A percentile compares a stretch with the other conserved stretches of the same genome.
These are phyloP conservation scores for Anhinga anhinga DNA, from an alignment of 2,113 vertebrate species.

Conservation along the genomic window DNA sequence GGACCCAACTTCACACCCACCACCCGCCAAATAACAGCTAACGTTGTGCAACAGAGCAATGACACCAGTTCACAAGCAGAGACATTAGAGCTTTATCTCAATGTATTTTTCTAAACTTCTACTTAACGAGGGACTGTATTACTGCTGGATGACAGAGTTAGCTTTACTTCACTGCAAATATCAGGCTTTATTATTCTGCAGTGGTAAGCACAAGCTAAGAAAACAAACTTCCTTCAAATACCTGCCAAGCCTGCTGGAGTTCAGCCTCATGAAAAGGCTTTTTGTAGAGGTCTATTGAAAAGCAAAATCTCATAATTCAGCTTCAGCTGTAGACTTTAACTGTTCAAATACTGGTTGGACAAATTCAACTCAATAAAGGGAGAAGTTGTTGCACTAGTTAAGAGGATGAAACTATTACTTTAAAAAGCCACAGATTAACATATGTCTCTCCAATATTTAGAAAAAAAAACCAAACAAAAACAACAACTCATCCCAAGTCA, in stretches of 20 bases:
- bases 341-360: neutral
- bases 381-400: neutral
- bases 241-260: constrained; percentile 6
- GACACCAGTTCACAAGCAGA: neutral
- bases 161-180: neutral
- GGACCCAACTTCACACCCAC: neutral
- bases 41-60: neutral
- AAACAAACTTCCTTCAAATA: constrained; percentile 4
- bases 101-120: neutral
- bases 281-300: neutral
- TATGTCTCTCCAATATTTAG: too few relatives aligned
- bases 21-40: neutral
- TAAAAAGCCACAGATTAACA: neutral
- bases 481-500: neutral
- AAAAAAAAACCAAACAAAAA: too few relatives aligned
- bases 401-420: neutral
- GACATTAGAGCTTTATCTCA: neutral
- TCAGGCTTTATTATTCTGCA: neutral
- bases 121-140: neutral
- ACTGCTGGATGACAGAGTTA: neutral
- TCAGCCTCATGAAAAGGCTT: constrained; percentile 9
- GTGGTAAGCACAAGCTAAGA: neutral
- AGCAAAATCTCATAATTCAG: constrained; percentile 12
- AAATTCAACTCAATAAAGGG: neutral
- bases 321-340: neutral